Conservation (phyloP, 1,140 invertebrate species). For the Zaprionus ghesquierei region DNA sequence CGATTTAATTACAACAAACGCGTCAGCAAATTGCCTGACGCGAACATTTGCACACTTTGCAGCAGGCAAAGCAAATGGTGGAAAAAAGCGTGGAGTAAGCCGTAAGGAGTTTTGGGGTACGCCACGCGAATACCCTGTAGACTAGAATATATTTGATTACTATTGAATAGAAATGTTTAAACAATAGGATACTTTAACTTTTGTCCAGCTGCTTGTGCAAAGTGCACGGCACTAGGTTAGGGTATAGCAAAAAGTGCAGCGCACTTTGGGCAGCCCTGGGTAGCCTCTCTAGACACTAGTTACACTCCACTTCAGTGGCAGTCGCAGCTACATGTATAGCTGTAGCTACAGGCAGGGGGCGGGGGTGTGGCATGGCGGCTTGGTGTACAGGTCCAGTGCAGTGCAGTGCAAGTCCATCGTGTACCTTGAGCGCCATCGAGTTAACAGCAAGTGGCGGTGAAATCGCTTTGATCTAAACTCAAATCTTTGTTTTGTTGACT, state of each 20-base stretch:
- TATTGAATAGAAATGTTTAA: too few species aligned
- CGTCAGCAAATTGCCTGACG: slow-evolving; percentile 80
- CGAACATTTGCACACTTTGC: slow-evolving; percentile 79
- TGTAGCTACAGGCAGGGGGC: background rate
- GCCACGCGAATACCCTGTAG: background rate
- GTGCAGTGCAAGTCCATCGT: slow-evolving; percentile 42
- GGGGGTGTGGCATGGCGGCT: background rate
- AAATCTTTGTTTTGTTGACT: slow-evolving; percentile 70
- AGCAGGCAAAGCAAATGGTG: slow-evolving; percentile 52
- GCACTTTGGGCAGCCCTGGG: background rate
- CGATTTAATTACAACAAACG: slow-evolving; percentile 81
- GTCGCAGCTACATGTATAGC: background rate
- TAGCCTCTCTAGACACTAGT: slow-evolving; percentile 50
- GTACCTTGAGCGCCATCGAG: slow-evolving; percentile 78
- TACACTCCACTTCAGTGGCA: slow-evolving; percentile 13
- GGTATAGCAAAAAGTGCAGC: background rate
- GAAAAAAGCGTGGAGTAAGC: background rate
- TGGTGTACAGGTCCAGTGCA: slow-evolving; percentile 53
- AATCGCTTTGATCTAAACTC: slow-evolving; percentile 76
- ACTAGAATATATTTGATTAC: background rate
- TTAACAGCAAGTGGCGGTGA: slow-evolving; percentile 78
- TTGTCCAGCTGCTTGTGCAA: background rate
- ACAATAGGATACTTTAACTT: background rate
- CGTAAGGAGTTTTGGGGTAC: background rate
- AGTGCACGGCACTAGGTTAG: background rate